Evolutionary conservation across 2,113 vertebrate genomes (phyloP).

Genomic region (Cathartes aura): DNA sequence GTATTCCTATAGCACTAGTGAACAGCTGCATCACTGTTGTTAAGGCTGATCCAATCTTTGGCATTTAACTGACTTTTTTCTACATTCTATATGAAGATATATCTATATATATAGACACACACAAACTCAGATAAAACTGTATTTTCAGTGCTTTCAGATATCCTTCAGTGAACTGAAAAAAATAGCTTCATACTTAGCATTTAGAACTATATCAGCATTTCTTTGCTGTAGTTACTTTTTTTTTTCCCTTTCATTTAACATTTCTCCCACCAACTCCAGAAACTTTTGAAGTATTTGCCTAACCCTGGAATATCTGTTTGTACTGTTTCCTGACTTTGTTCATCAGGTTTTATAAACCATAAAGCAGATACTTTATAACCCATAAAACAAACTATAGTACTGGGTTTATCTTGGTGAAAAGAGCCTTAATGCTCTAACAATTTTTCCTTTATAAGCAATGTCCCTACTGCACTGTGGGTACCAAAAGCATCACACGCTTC

Average conservation of each 20-base stretch:
- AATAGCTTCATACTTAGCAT: background rate
- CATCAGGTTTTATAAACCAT: conserved; percentile 5
- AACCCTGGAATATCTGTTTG: background rate
- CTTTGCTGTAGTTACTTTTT: background rate
- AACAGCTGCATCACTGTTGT: background rate
- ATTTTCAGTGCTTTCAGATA: background rate
- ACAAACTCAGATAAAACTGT: background rate
- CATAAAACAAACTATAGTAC: background rate
- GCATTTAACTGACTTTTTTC: background rate
- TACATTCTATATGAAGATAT: background rate
- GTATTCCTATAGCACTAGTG: background rate
- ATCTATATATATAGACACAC: background rate
- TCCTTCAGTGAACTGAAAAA: background rate
- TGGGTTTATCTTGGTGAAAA: background rate
- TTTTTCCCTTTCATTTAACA: background rate
- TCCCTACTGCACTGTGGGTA: background rate
- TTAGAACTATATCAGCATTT: conserved; percentile 20
- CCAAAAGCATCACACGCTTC: conserved; percentile 14
- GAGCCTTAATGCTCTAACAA: background rate
- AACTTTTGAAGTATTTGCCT: conserved; percentile 20
- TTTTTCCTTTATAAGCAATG: conserved; percentile 50
- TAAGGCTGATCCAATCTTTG: background rate
- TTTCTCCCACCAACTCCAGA: background rate
- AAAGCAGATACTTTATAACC: conserved; percentile 30
- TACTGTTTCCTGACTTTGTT: background rate